These are phyloP conservation scores for Sebastes iracundus DNA, from an alignment of 2,797 vertebrate genomes.

Conservation along the genomic window DNA sequence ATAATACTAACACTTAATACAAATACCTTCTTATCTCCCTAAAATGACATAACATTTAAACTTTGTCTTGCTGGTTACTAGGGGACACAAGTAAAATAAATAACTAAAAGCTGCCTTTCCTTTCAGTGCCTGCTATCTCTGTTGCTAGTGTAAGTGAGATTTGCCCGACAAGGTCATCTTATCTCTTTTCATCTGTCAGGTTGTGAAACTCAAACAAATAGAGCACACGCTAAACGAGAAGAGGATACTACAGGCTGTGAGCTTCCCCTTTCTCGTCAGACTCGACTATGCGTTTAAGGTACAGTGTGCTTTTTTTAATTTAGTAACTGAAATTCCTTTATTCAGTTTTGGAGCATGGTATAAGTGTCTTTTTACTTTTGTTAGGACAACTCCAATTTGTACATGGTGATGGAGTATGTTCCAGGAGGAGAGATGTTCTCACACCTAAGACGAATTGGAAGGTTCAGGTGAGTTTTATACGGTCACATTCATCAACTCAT, in stretches of 20 bases:
- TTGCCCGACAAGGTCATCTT: slow-evolving; percentile 32
- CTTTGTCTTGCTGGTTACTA: slow-evolving; percentile 1
- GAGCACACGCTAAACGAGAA: slow-evolving; percentile 99
- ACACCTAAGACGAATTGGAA: slow-evolving; percentile 98
- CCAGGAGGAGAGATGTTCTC: slow-evolving; percentile 99
- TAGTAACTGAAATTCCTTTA: not conserved
- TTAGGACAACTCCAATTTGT: slow-evolving; percentile 99
- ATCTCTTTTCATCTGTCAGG: slow-evolving; percentile 79
- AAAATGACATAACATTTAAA: not conserved
- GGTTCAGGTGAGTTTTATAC: slow-evolving; percentile 90
- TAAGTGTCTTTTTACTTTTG: not conserved
- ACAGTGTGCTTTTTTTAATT: slow-evolving; percentile 23
- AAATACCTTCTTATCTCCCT: not conserved
- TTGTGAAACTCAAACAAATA: slow-evolving; percentile 99
- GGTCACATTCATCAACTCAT: not conserved
- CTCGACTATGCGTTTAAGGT: slow-evolving; percentile 99
- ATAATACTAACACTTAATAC: not conserved
- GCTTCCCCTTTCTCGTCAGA: slow-evolving; percentile 98
- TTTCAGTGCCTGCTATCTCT: slow-evolving; percentile 12
- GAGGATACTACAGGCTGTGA: slow-evolving; percentile 98
- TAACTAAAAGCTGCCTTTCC: slow-evolving; percentile 11
- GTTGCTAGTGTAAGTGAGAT: slow-evolving; percentile 5
- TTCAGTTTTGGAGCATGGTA: not conserved
- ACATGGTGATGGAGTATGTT: slow-evolving; percentile 99
- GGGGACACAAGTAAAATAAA: slow-evolving; percentile 4